These are phyloP conservation scores for Eupelmus urozonus DNA, from an alignment of 2,888 invertebrate genomes.

Conservation along the genomic window DNA sequence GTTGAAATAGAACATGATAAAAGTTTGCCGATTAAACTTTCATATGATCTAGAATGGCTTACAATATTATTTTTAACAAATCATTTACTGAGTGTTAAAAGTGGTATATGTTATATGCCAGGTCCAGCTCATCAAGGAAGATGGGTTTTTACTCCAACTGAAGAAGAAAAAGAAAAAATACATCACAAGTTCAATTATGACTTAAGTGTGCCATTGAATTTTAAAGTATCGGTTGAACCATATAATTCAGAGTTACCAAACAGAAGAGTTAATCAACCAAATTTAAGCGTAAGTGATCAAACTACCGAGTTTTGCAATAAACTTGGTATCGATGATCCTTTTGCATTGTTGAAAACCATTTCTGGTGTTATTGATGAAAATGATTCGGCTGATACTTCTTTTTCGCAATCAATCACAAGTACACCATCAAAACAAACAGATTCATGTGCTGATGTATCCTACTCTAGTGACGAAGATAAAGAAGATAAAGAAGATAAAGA, in stretches of 20 bases:
- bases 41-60: conserved; percentile 96
- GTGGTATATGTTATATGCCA: conserved; percentile 87
- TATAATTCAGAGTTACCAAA: conserved; percentile 78
- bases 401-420: conserved; percentile 1
- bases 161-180: conserved; percentile 85
- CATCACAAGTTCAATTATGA: conserved; percentile 82
- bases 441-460: conserved; percentile 17
- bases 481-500: background rate
- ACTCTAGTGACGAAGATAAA: conserved; percentile 34
- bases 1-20: conserved; percentile 82
- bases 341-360: conserved; percentile 79
- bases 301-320: conserved; percentile 83
- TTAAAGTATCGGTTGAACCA: conserved; percentile 85
- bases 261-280: conserved; percentile 71
- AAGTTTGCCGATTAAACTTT: conserved; percentile 79
- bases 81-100: conserved; percentile 88
- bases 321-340: conserved; percentile 89
- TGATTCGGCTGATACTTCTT: background rate
- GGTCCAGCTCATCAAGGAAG: conserved; percentile 84
- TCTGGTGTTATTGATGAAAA: conserved; percentile 55
- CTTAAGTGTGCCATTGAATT: conserved; percentile 87
- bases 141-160: conserved; percentile 85
- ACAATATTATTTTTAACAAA: conserved; percentile 92
- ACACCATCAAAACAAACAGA: conserved; percentile 20
- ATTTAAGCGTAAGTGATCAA: conserved; percentile 82